Evolutionary conservation across 1,140 invertebrate genomes (phyloP).

Genomic region (Sinonovacula constricta): DNA sequence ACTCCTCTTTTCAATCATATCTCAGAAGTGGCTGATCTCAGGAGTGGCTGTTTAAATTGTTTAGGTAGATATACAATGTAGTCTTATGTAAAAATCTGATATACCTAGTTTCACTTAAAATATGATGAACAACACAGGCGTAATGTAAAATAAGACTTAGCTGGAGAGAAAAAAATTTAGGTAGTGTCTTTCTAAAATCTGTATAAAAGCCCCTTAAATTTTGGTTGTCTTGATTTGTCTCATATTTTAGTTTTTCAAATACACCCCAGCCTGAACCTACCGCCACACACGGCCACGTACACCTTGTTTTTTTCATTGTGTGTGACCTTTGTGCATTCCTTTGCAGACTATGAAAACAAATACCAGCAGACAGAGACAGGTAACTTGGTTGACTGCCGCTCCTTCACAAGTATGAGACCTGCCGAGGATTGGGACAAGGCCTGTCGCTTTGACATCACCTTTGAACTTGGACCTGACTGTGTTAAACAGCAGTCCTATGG

Average conservation of each 20-base stretch:
- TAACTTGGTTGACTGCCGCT: constrained; percentile 56
- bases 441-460: constrained; percentile 66
- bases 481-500: constrained; percentile 76
- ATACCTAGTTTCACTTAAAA: no score
- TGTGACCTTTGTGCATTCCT: not conserved
- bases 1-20: no score
- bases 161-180: constrained; percentile 1
- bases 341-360: constrained; percentile 73
- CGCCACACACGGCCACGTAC: no score
- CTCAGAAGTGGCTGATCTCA: no score
- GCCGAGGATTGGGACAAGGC: constrained; percentile 61
- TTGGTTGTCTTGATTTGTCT: not conserved
- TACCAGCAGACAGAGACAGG: constrained; percentile 64
- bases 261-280: no score
- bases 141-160: no score
- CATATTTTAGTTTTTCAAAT: constrained; percentile 8
- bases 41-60: no score
- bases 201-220: not conserved
- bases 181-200: not conserved
- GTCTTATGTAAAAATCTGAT: no score
- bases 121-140: no score
- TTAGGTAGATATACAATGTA: no score
- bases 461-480: constrained; percentile 66
- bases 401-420: constrained; percentile 43
- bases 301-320: not conserved